Evolutionary conservation across 2,797 vertebrate species (phyloP).

Genomic region (Lagocephalus sceleratus): DNA sequence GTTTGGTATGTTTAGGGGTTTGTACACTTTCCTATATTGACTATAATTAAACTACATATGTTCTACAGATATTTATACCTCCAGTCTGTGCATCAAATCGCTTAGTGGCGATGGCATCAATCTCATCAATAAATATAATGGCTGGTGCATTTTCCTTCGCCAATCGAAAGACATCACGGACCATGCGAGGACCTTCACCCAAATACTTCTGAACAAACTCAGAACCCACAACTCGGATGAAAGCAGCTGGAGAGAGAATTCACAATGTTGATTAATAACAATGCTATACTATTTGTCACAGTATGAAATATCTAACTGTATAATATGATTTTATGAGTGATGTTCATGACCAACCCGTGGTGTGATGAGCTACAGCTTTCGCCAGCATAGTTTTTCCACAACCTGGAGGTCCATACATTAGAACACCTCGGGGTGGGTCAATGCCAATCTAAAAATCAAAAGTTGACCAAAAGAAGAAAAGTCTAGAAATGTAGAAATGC

Average conservation of each 20-base stretch:
- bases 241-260: conserved; percentile 78
- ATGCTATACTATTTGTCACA: not conserved
- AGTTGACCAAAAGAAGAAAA: not conserved
- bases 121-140: conserved; percentile 97
- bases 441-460: conserved; percentile 83
- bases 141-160: conserved; percentile 97
- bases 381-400: conserved; percentile 96
- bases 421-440: conserved; percentile 89
- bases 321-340: not conserved
- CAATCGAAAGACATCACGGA: conserved; percentile 92
- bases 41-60: not conserved
- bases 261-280: not conserved
- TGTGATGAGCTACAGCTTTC: conserved; percentile 94
- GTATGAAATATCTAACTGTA: not conserved
- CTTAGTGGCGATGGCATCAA: conserved; percentile 94
- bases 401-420: conserved; percentile 94
- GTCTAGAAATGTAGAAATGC: no score
- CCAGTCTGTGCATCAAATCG: conserved; percentile 94
- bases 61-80: conserved; percentile 61
- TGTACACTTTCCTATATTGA: not conserved
- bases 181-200: conserved; percentile 93
- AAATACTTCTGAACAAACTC: conserved; percentile 98
- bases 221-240: conserved; percentile 93
- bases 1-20: no score
- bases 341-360: conserved; percentile 78